Evolutionary conservation across 2,888 invertebrate species (phyloP).

Genomic region (Phalera bucephala): DNA sequence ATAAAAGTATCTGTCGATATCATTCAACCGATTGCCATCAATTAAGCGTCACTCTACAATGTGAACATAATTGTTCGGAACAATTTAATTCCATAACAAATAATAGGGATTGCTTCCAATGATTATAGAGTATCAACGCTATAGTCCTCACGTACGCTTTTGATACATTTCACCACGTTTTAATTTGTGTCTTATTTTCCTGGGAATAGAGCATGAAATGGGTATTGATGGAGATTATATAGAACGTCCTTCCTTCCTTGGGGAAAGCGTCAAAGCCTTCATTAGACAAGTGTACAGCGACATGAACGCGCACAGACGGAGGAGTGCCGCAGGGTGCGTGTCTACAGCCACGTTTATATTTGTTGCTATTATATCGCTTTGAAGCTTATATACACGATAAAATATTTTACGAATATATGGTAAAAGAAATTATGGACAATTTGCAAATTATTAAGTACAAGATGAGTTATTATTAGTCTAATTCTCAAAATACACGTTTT

Average conservation of each 20-base stretch:
- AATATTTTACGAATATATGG: neutral
- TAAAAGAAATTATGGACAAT: neutral
- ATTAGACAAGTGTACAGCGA: conserved; percentile 47
- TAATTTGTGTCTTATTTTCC: conserved; percentile 28
- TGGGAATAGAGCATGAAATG: conserved; percentile 17
- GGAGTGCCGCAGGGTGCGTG: conserved; percentile 35
- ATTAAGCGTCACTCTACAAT: conserved; percentile 26
- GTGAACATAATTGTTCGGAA: conserved; percentile 32
- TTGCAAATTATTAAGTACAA: neutral
- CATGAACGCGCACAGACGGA: conserved; percentile 34
- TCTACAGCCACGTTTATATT: conserved; percentile 21
- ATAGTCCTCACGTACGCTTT: conserved; percentile 23
- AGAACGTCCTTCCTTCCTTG: conserved; percentile 30
- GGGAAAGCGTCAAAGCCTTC: conserved; percentile 50
- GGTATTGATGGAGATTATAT: conserved; percentile 13
- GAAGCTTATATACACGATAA: neutral
- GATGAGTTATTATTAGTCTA: neutral
- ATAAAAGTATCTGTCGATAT: too few species aligned
- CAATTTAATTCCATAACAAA: conserved; percentile 37
- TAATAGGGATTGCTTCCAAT: conserved; percentile 33
- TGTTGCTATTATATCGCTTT: conserved; percentile 11
- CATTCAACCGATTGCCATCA: conserved; percentile 7
- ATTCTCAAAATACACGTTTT: neutral
- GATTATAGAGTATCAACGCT: conserved; percentile 38
- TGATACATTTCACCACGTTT: conserved; percentile 7